Conservation (phyloP, 2,797 vertebrate species). For the Sebastes melanostomus region DNA sequence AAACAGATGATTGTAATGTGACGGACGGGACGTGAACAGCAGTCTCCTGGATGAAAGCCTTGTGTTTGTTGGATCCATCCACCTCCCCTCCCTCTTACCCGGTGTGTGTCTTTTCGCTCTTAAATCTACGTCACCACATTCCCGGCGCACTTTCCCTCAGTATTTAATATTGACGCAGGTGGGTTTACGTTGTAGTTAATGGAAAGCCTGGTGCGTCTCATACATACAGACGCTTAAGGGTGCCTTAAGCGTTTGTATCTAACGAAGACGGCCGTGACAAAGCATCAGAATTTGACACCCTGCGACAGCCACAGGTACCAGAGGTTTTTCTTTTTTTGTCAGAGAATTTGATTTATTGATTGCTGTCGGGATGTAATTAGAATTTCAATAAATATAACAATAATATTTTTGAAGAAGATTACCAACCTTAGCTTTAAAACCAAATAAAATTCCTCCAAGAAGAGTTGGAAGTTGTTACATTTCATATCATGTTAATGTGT, state of each 20-base stretch:
- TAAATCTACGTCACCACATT: no score
- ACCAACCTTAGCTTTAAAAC: background rate
- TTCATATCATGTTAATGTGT: background rate
- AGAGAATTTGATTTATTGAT: background rate
- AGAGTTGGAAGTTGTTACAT: background rate
- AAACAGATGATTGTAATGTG: no score
- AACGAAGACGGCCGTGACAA: background rate
- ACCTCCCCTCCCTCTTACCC: rapidly evolving
- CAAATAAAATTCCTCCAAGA: background rate
- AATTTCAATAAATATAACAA: background rate
- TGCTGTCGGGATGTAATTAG: background rate
- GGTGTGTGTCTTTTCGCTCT: rapidly evolving
- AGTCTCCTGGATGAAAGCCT: no score
- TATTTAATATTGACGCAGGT: rapidly evolving
- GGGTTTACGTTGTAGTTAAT: no score
- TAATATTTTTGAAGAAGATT: background rate
- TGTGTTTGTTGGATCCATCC: no score
- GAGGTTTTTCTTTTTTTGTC: rapidly evolving
- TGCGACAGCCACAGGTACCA: no score
- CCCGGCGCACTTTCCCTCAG: no score
- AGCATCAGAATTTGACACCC: no score
- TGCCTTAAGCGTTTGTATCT: no score
- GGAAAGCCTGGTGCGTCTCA: no score
- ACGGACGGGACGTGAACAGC: no score
- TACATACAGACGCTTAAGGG: no score